Evolutionary conservation across 2,797 vertebrate genomes (phyloP).

Genomic region (Poeciliopsis infans): DNA sequence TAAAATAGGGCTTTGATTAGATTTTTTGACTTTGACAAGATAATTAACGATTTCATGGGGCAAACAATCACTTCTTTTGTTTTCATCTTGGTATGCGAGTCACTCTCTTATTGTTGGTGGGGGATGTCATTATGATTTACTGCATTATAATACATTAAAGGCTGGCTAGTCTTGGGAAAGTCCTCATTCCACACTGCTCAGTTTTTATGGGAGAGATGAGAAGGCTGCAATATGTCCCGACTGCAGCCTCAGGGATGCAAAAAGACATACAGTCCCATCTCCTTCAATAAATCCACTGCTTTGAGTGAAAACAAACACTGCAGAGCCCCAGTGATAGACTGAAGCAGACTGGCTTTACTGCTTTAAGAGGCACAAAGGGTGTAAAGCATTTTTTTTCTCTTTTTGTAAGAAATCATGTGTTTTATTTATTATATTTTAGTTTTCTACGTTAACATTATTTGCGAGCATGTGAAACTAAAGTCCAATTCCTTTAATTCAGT

Average conservation of each 20-base stretch:
- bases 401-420: conserved; percentile 1
- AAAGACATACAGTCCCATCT: conserved; percentile 58
- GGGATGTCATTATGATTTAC: conserved; percentile 80
- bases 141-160: conserved; percentile 77
- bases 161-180: conserved; percentile 59
- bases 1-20: conserved; percentile 77
- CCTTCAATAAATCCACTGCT: conserved; percentile 56
- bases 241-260: conserved; percentile 55
- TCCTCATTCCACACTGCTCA: conserved; percentile 67
- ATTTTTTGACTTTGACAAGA: conserved; percentile 83
- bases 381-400: conserved; percentile 14
- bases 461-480: neutral
- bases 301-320: conserved; percentile 57
- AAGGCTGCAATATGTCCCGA: conserved; percentile 67
- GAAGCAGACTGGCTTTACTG: conserved; percentile 25
- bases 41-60: conserved; percentile 81
- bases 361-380: conserved; percentile 7
- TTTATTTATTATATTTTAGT: neutral
- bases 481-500: neutral
- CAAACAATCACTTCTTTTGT: conserved; percentile 78
- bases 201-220: conserved; percentile 68
- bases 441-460: neutral
- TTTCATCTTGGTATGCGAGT: conserved; percentile 44
- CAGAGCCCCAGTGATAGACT: conserved; percentile 28
- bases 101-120: conserved; percentile 70